Conservation (phyloP, 2,797 vertebrate genomes). For the Cyprinella venusta region DNA sequence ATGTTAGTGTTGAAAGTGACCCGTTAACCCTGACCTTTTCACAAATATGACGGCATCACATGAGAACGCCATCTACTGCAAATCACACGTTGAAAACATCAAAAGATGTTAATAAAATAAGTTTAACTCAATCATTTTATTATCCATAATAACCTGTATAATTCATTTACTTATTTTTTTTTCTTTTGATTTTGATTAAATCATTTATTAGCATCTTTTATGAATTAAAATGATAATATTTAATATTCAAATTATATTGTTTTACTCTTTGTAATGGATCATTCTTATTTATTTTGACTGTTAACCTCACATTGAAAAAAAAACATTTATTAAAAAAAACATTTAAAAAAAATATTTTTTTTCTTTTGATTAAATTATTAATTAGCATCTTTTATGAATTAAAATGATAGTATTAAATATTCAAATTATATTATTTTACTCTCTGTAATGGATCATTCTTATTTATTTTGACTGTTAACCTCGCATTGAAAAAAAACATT, state of each 20-base stretch:
- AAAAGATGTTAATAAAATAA: neutral
- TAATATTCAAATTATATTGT: too few relatives aligned
- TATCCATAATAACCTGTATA: neutral
- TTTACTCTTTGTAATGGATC: too few relatives aligned
- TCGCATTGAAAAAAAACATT: too few relatives aligned
- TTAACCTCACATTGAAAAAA: neutral
- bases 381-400: too few relatives aligned
- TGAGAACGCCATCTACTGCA: constrained; percentile 13
- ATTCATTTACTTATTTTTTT: neutral
- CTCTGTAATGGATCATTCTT: too few relatives aligned
- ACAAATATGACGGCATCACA: constrained; percentile 12
- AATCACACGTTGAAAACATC: neutral
- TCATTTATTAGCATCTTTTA: neutral
- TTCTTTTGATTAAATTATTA: too few relatives aligned
- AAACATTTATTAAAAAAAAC: too few relatives aligned
- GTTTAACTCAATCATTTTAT: neutral
- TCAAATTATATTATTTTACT: too few relatives aligned
- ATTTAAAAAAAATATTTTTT: too few relatives aligned
- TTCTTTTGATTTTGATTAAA: neutral
- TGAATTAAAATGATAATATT: neutral
- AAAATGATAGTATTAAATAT: too few relatives aligned
- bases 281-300: neutral
- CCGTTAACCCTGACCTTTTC: constrained; percentile 36
- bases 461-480: too few relatives aligned
- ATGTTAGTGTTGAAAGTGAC: constrained; percentile 47